Conservation (phyloP, 2,797 vertebrate genomes). For the Falco berigora region DNA sequence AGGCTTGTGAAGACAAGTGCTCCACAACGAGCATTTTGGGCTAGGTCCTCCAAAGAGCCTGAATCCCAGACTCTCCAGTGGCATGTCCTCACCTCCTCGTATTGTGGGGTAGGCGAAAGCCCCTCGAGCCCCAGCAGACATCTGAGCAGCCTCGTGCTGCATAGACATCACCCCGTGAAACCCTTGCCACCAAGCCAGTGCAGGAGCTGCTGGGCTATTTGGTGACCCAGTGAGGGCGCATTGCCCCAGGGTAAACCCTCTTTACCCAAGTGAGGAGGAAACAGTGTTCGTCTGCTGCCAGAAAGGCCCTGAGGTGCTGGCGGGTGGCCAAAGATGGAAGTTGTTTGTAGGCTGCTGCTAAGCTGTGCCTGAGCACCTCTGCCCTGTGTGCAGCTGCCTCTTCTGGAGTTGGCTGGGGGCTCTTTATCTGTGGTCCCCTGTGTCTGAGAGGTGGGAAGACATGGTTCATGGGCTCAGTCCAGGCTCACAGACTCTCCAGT, state of each 20-base stretch:
- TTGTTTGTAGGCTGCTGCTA: background rate
- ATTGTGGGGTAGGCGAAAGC: background rate
- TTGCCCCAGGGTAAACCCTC: background rate
- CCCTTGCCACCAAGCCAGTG: background rate
- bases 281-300: background rate
- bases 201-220: background rate
- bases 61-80: background rate
- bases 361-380: background rate
- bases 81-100: background rate
- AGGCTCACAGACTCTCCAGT: background rate
- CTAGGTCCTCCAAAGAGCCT: background rate
- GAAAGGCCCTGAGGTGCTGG: background rate
- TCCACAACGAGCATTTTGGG: background rate
- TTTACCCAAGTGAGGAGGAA: background rate
- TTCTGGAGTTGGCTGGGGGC: background rate
- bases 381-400: background rate
- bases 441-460: background rate
- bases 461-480: background rate
- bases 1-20: background rate
- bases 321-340: background rate
- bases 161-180: background rate
- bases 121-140: background rate
- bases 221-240: rapidly evolving
- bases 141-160: background rate
- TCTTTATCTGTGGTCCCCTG: background rate